Evolutionary conservation across 53 echinoderm and acorn worm genomes (phyloP).

Genomic region (Arbacia lixula): DNA sequence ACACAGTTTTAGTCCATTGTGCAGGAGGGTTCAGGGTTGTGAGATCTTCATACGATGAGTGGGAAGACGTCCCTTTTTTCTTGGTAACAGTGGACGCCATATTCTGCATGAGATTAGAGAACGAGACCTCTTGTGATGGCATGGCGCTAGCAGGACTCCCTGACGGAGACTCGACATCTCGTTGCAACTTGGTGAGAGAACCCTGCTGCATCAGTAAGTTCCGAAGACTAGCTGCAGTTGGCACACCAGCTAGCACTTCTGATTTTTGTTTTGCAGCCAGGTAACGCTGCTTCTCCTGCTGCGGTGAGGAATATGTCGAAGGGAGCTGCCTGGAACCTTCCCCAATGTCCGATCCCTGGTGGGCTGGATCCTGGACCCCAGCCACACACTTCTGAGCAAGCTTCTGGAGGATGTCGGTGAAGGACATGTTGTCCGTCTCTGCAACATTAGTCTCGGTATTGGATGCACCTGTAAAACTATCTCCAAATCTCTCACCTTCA

Average conservation of each 20-base stretch:
- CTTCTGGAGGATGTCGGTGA: constrained; percentile 48
- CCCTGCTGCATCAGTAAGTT: constrained; percentile 15
- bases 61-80: constrained; percentile 1
- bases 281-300: neutral
- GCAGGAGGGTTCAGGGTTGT: constrained; percentile 2
- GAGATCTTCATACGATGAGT: constrained; percentile 13
- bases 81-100: constrained; percentile 44
- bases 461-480: neutral
- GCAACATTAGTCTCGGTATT: neutral
- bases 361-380: neutral
- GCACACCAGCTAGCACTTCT: neutral
- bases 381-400: constrained; percentile 32
- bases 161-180: neutral
- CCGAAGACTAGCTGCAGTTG: constrained; percentile 8
- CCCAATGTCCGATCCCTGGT: neutral
- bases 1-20: constrained; percentile 14
- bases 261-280: neutral
- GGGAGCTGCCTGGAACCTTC: neutral
- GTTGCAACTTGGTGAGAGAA: neutral
- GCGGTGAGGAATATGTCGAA: neutral
- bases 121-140: constrained; percentile 22
- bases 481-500: neutral
- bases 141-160: neutral
- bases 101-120: constrained; percentile 39
- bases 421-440: constrained; percentile 32